These are phyloP conservation scores for Plectus sambesii DNA, from an alignment of 1,140 invertebrate genomes.

Conservation along the genomic window DNA sequence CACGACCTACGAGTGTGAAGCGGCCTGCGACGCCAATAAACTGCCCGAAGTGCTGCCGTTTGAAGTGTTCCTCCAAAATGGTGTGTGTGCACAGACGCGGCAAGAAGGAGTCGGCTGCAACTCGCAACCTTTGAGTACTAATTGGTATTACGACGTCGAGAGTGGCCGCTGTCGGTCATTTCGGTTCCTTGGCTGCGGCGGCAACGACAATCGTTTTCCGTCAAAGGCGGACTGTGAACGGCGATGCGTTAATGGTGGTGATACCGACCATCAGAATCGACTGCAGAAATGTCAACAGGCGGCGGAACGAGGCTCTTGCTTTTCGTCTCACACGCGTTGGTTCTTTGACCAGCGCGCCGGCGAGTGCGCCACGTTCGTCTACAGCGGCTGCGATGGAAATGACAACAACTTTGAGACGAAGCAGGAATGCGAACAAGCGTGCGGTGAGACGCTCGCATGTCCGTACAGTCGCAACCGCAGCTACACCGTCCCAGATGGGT, in stretches of 20 bases:
- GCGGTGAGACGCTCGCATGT: too few species aligned
- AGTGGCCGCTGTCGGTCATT: slow-evolving; percentile 53
- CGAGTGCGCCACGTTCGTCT: slow-evolving; percentile 33
- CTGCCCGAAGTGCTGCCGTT: too few species aligned
- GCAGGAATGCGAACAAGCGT: slow-evolving; percentile 27
- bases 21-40: too few species aligned
- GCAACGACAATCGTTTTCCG: slow-evolving; percentile 66
- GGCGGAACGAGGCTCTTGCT: slow-evolving; percentile 11
- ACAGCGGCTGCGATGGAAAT: slow-evolving; percentile 40
- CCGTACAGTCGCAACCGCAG: too few species aligned
- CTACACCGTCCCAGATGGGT: too few species aligned
- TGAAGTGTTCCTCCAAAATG: too few species aligned
- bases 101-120: too few species aligned
- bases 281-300: slow-evolving; percentile 19
- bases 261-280: too few species aligned
- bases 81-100: too few species aligned
- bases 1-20: slow-evolving; percentile 65
- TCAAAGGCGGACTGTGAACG: slow-evolving; percentile 61
- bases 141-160: slow-evolving; percentile 73
- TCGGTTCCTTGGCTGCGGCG: slow-evolving; percentile 57
- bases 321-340: slow-evolving; percentile 6
- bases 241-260: too few species aligned
- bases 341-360: slow-evolving; percentile 15
- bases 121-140: too few species aligned
- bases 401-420: slow-evolving; percentile 35